Percentiles rank a stretch among this genome's conserved stretches.
Conservation (phyloP, 2,113 vertebrate species). For the Hassar affinis region DNA sequence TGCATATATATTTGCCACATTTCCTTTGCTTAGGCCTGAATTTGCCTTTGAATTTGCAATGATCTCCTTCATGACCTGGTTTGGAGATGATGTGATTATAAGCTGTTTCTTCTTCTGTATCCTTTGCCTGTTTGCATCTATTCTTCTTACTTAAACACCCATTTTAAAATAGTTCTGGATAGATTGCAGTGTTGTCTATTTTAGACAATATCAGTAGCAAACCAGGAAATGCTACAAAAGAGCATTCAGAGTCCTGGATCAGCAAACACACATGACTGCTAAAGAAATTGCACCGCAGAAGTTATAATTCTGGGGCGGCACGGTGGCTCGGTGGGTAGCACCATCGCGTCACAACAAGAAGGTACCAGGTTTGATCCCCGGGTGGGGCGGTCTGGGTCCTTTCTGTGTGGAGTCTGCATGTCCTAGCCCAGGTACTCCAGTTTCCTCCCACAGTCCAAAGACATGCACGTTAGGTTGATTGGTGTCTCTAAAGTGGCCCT, state of each 20-base stretch:
- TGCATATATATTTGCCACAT: background rate
- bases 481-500: no score
- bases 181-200: background rate
- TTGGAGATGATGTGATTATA: background rate
- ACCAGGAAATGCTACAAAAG: background rate
- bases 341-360: no score
- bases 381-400: no score
- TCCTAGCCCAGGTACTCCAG: no score
- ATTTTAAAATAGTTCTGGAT: background rate
- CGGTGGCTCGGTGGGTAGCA: no score
- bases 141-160: background rate
- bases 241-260: background rate
- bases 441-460: no score
- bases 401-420: no score
- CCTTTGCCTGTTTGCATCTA: background rate
- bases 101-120: background rate
- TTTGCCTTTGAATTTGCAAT: background rate
- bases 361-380: no score
- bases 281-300: background rate
- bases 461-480: no score
- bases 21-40: background rate
- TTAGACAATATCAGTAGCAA: background rate
- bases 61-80: background rate
- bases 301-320: no score
- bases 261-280: background rate